Base-by-base conservation (phyloP, 2,797 vertebrate species). In the Avahi laniger region DNA sequence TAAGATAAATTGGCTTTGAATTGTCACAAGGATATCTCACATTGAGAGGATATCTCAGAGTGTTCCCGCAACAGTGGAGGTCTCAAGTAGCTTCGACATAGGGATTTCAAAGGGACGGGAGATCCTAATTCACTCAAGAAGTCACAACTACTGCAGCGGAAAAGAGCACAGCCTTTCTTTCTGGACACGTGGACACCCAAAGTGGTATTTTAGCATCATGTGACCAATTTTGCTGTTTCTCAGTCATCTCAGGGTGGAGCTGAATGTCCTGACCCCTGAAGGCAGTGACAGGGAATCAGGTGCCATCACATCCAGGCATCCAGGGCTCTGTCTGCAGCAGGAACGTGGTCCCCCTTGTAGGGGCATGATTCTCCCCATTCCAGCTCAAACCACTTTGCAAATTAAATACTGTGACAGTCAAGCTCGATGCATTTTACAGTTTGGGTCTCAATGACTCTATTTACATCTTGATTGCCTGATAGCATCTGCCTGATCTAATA, bases 381-480 rank as follows among this genome's bases (percentile, higher is more conserved):
- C 10, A 69, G 33, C 72, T 46, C 33, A 70, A 97, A 59, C 35
- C 30, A 65, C 30, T 41, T 20, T 83, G 78, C 52, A 90, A 81
- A 30, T 46, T 50, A 76, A 63, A 92, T 41, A 91, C 28, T 43
- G 59, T 38, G 95, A 67, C 59, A 38, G 48, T 85, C 84, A 35
- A 65, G 85, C 65, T 84, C 73, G 48, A 28, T 28, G 24, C 63
- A 41, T 52, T 93, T 65, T 94, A 93, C 33, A 54, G 18, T n/a
- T 33, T 79, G 57, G 48, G 50, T 76, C 52, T 84, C 81, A 48
- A 3, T 70, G 73, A 81, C n/a, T 76, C 59, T 85, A 12, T 67
- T 94, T 76, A 69, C n/a, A 85, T 52, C 67, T 43, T 85, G 90
- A 75, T 43, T 73, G n/a, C 65, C 72, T 84, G 28, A 73, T 11